phyloP scores from a whole-genome alignment of 1,140 invertebrate species.

The Drosophila murphyi region DNA sequence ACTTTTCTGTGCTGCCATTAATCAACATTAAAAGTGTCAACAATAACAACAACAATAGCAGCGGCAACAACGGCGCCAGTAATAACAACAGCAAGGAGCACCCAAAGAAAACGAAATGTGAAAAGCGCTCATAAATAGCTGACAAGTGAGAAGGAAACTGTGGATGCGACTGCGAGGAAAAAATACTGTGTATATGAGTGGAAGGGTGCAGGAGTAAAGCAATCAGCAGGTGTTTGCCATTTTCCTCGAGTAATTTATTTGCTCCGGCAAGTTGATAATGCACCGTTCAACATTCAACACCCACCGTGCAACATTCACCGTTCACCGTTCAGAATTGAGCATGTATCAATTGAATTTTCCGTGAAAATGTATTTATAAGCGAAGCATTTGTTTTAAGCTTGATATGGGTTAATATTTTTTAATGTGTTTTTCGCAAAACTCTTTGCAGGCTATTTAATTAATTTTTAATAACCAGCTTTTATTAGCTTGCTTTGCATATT shows the following conservation, averaged over 20 bases:
- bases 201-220: slow-evolving; percentile 31
- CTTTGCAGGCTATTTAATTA: neutral
- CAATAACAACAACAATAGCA: slow-evolving; percentile 34
- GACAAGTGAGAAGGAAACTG: slow-evolving; percentile 19
- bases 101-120: slow-evolving; percentile 39
- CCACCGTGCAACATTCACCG: neutral
- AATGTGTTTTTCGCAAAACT: neutral
- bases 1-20: slow-evolving; percentile 58
- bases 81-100: neutral
- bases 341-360: neutral
- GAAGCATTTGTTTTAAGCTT: neutral
- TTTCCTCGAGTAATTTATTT: slow-evolving; percentile 65
- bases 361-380: neutral
- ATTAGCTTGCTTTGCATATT: too few relatives aligned
- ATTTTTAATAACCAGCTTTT: neutral
- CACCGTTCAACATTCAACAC: slow-evolving; percentile 10
- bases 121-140: slow-evolving; percentile 69
- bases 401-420: neutral
- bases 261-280: slow-evolving; percentile 49
- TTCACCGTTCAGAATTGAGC: too few relatives aligned
- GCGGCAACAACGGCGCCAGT: neutral
- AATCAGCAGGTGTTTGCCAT: slow-evolving; percentile 75
- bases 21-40: slow-evolving; percentile 75
- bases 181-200: neutral
- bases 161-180: neutral